These are phyloP conservation scores for Lordiphosa clarofinis DNA, from an alignment of 1,140 invertebrate species.

Conservation along the genomic window DNA sequence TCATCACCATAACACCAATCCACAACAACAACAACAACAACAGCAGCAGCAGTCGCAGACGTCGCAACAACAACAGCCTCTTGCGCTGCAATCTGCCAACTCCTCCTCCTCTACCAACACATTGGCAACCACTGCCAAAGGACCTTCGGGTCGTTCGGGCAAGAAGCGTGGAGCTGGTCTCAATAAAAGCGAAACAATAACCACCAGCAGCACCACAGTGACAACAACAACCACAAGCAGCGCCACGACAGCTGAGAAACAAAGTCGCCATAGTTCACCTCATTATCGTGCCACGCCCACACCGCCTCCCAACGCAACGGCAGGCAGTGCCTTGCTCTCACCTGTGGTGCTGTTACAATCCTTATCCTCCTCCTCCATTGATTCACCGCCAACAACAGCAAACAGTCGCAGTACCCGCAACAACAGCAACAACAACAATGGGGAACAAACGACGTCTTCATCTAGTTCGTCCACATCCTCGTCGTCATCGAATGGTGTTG, in stretches of 20 bases:
- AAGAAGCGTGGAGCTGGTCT: constrained; percentile 65
- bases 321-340: constrained; percentile 32
- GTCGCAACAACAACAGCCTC: constrained; percentile 36
- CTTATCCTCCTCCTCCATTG: constrained; percentile 55
- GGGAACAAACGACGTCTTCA: constrained; percentile 43
- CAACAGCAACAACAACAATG: constrained; percentile 33
- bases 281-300: constrained; percentile 55
- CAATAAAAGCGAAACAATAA: constrained; percentile 30
- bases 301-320: constrained; percentile 29
- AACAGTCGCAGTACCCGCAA: constrained; percentile 36
- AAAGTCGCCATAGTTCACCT: constrained; percentile 55
- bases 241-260: constrained; percentile 36
- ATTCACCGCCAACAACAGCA: constrained; percentile 38
- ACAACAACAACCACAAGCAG: constrained; percentile 18
- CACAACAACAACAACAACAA: constrained; percentile 41
- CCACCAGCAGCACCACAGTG: background rate
- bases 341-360: constrained; percentile 65
- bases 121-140: constrained; percentile 30
- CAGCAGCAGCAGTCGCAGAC: constrained; percentile 37
- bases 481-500: constrained; percentile 37
- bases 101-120: constrained; percentile 21
- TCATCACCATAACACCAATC: constrained; percentile 29
- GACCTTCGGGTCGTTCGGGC: constrained; percentile 60
- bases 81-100: constrained; percentile 25
- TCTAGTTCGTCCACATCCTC: constrained; percentile 55